Evolutionary conservation across 2,888 invertebrate species (phyloP).

Genomic region (Resseliella maxima): DNA sequence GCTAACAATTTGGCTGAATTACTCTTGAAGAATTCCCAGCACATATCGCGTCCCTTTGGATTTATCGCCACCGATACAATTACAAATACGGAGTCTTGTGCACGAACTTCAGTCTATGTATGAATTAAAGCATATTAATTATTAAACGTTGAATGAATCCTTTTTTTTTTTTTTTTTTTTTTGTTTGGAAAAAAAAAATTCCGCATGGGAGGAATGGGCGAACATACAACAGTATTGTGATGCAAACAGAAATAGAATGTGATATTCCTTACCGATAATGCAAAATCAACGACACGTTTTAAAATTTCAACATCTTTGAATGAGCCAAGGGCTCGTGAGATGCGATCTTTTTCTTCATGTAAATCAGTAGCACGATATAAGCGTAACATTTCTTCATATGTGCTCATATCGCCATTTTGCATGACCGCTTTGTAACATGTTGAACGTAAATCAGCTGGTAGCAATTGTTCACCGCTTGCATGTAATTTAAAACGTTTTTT

Average conservation of each 20-base stretch:
- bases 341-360: slow-evolving; percentile 93
- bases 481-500: slow-evolving; percentile 77
- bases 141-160: not conserved
- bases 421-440: slow-evolving; percentile 89
- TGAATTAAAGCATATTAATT: not conserved
- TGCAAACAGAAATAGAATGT: not conserved
- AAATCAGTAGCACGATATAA: slow-evolving; percentile 86
- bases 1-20: slow-evolving; percentile 82
- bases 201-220: too few relatives aligned
- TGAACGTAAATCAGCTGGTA: slow-evolving; percentile 88
- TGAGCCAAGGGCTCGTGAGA: slow-evolving; percentile 85
- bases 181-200: too few relatives aligned
- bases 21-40: slow-evolving; percentile 91
- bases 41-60: slow-evolving; percentile 83
- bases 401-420: slow-evolving; percentile 75
- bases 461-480: slow-evolving; percentile 70
- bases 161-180: too few relatives aligned
- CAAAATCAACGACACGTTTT: slow-evolving; percentile 80
- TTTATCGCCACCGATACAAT: slow-evolving; percentile 87
- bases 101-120: slow-evolving; percentile 84
- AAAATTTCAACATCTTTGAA: slow-evolving; percentile 79
- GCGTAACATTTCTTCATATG: slow-evolving; percentile 81
- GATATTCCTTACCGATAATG: slow-evolving; percentile 75
- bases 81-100: slow-evolving; percentile 91
- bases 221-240: too few relatives aligned